Evolutionary conservation across 2,888 invertebrate genomes (phyloP), one percentile per base, ranked within the genome.

Genomic region (Lithophane leautieri): DNA sequence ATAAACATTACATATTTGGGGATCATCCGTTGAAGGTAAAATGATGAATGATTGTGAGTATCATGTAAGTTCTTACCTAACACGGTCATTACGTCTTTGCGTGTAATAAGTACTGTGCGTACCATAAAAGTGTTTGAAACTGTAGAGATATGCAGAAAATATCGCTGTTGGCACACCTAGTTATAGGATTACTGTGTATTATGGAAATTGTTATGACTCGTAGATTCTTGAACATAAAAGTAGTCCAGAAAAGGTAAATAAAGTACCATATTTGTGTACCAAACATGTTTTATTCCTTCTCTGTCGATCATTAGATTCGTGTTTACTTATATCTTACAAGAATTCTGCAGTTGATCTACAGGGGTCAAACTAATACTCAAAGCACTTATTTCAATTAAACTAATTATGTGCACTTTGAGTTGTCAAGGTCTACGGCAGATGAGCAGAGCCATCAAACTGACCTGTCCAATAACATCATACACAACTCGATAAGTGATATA

Each of bases 11-110:
- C 66, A 66, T 28, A 34, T 62, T 40, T 54, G 56, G 34, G 19
- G 50, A 19, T 8, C 8, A 67, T 63, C 69, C 66, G 62, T 40
- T 78, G 69, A 56, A 71, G 67, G 42, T 56, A 62, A 50, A 81
- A 78, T 78, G 34, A 79, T 71, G 44, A 60, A 78, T 83, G 79
- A 47, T 50, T 58, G 16, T 16, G 61, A 34, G n/a, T 44, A 66
- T 60, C 34, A 47, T 75, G 62, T 40, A 16, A 58, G 71, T 40
- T 22, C 70, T 86, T 83, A 83, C 70, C 47, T 52, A 77, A 86
- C 68, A 19, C 61, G 52, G 14, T 28, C 50, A 58, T 73, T 34
- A 63, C 16, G 25, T 52, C 4, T 81, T 81, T 60, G 25, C n/a
- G 44, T 60, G 40, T 79, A 14, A 9, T 16, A 25, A 19, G 8